Base-by-base conservation (phyloP, 2,888 invertebrate species). In the Saturnia japonica region DNA sequence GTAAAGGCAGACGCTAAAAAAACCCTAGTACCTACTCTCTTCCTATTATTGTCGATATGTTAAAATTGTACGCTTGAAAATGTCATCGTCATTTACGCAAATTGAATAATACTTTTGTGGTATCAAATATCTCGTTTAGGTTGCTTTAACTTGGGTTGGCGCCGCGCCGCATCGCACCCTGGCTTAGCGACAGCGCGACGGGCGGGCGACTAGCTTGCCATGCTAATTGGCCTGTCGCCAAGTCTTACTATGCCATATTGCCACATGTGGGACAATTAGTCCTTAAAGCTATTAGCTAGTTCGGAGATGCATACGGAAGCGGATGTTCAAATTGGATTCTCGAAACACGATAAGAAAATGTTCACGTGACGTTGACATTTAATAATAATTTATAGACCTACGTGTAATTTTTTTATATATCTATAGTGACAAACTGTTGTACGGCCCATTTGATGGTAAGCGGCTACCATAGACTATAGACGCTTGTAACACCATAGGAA, bases 141-240 rank as follows among this genome's bases (percentile, higher is more conserved):
- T 68, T 51, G 40, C 66, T 60, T 72, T 71, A 73, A 71, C 72
- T 71, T 74, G 74, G 72, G 74, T 68, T 72, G 68, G 75, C 72
- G 72, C 72, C 74, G 76, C 81, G 86, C 75, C 84, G 75, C 72
- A 72, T 72, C 74, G 76, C 81, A 86, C 75, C 84, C 83, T 42
- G 83, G 85, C 74, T 71, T 74, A 57, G 71, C 77, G 76, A 71
- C 74, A 77, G 72, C 74, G 74, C 78, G 75, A 77, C 84, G 82
- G 84, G 83, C 84, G 87, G 86, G 82, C 84, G 85, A 70, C 81
- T 75, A 81, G 80, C 84, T 82, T 81, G 86, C 86, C 87, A 80
- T 84, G 87, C 93, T 94, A 93, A 94, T 94, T 94, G 93, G 92
- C 88, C 91, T 91, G 94, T 93, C 94, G 94, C 93, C 93, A 89